Conservation (phyloP, 1,140 invertebrate genomes). For the Anastrepha ludens region DNA sequence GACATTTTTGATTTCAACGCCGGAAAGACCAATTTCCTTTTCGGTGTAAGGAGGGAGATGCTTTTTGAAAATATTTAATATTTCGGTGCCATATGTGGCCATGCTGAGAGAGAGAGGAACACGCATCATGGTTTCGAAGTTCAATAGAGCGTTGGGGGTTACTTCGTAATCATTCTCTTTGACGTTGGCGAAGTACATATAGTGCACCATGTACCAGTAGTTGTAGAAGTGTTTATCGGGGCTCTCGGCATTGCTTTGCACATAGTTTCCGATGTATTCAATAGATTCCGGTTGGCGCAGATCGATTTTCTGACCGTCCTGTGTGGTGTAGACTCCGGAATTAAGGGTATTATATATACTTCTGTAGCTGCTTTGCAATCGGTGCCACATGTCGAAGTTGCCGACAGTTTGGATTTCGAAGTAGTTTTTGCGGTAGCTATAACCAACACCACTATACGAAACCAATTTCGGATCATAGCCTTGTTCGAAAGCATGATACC, state of each 20-base stretch:
- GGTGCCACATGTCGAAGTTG: slow-evolving; percentile 75
- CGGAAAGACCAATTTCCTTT: slow-evolving; percentile 77
- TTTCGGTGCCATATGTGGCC: slow-evolving; percentile 77
- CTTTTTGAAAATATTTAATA: slow-evolving; percentile 77
- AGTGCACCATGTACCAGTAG: slow-evolving; percentile 76
- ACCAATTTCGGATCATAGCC: slow-evolving; percentile 80
- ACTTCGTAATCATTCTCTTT: slow-evolving; percentile 65
- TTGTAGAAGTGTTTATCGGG: slow-evolving; percentile 77
- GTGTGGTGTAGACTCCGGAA: slow-evolving; percentile 78
- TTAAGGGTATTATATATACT: slow-evolving; percentile 80
- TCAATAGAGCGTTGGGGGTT: slow-evolving; percentile 74
- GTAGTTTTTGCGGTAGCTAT: slow-evolving; percentile 79
- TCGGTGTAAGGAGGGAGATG: slow-evolving; percentile 79
- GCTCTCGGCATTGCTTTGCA: slow-evolving; percentile 78
- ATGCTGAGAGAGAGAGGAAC: slow-evolving; percentile 78
- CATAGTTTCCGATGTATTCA: slow-evolving; percentile 76
- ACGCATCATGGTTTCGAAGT: slow-evolving; percentile 77
- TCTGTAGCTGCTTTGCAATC: slow-evolving; percentile 76
- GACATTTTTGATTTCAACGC: slow-evolving; percentile 78
- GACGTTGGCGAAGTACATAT: slow-evolving; percentile 67
- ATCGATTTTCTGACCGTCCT: slow-evolving; percentile 74
- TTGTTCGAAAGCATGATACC: slow-evolving; percentile 75
- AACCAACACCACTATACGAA: slow-evolving; percentile 79
- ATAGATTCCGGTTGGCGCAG: slow-evolving; percentile 75
- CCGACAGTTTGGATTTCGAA: slow-evolving; percentile 78